Percentiles rank a stretch among this genome's conserved stretches.
phyloP scores from a whole-genome alignment of 2,113 vertebrate genomes.

The Setophaga petechia region DNA sequence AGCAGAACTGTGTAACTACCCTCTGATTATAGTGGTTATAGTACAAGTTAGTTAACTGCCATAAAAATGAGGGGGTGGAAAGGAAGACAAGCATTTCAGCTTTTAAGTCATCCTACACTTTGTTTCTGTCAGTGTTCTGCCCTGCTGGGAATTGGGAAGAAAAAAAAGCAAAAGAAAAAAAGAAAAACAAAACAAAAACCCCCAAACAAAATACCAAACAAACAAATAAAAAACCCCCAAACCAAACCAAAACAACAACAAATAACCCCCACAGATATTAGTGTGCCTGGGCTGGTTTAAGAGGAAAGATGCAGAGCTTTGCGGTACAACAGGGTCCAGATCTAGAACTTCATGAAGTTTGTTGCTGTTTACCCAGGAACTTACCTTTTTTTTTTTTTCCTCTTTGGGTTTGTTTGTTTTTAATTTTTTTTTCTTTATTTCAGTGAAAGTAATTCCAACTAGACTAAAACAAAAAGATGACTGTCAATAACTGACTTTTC shows the following conservation, averaged over 20 bases:
- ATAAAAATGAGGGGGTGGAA: background rate
- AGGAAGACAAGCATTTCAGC: background rate
- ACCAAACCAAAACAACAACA: background rate
- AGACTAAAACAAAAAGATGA: background rate
- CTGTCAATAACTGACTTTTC: background rate
- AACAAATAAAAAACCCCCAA: background rate
- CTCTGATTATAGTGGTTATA: conserved; percentile 32
- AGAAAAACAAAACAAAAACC: background rate
- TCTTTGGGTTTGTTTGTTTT: background rate
- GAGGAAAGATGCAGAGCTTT: background rate
- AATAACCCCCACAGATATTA: background rate
- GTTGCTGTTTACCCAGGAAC: background rate
- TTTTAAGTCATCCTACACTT: background rate
- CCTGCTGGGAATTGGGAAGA: background rate
- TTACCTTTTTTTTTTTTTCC: background rate
- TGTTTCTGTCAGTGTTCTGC: background rate
- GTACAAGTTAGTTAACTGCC: conserved; percentile 16
- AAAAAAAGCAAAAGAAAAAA: too few relatives aligned
- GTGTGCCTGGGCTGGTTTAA: background rate
- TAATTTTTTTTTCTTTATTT: background rate
- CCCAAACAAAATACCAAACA: background rate
- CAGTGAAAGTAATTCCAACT: background rate
- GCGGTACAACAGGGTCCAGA: background rate
- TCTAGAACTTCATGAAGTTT: background rate
- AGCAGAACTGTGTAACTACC: conserved; percentile 20